Conservation (phyloP, 1,140 invertebrate genomes). For the Drosophila tristis region DNA sequence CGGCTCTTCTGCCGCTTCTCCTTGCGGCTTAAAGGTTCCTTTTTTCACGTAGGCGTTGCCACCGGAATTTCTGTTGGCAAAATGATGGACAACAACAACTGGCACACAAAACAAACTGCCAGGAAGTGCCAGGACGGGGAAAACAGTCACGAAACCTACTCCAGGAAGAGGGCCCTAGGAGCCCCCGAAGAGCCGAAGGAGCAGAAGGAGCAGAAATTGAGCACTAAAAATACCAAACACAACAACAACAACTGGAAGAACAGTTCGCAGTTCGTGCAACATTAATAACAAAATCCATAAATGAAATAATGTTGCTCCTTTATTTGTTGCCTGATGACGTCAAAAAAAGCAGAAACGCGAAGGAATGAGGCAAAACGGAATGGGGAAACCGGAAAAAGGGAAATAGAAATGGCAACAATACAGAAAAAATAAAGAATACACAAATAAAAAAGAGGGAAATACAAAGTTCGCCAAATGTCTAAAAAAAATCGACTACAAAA, state of each 20-base stretch:
- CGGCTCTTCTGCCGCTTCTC: background rate
- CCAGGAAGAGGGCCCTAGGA: too few species aligned
- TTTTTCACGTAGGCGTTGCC: constrained; percentile 68
- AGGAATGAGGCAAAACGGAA: constrained; percentile 11
- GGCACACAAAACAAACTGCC: constrained; percentile 45
- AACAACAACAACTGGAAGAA: constrained; percentile 35
- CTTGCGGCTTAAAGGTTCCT: constrained; percentile 22
- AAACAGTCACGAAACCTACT: constrained; percentile 73
- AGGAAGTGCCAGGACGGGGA: constrained; percentile 55
- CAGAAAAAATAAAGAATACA: constrained; percentile 25
- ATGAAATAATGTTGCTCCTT: constrained; percentile 77
- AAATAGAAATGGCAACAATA: constrained; percentile 50
- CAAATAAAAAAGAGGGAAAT: constrained; percentile 27
- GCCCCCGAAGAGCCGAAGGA: background rate
- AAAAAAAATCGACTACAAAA: constrained; percentile 28
- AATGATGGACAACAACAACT: constrained; percentile 73
- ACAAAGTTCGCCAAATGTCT: constrained; percentile 46
- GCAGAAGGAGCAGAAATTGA: constrained; percentile 39
- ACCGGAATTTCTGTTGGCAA: constrained; percentile 76
- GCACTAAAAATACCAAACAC: constrained; percentile 68
- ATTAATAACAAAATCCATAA: constrained; percentile 82
- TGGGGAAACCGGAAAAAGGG: constrained; percentile 13
- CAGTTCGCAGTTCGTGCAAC: constrained; percentile 52
- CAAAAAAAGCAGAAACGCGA: constrained; percentile 45
- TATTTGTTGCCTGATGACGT: constrained; percentile 75